A percentile compares a stretch with the other conserved stretches of the same genome.
phyloP scores from a whole-genome alignment of 2,888 invertebrate genomes.

The Orchesella flavescens region DNA sequence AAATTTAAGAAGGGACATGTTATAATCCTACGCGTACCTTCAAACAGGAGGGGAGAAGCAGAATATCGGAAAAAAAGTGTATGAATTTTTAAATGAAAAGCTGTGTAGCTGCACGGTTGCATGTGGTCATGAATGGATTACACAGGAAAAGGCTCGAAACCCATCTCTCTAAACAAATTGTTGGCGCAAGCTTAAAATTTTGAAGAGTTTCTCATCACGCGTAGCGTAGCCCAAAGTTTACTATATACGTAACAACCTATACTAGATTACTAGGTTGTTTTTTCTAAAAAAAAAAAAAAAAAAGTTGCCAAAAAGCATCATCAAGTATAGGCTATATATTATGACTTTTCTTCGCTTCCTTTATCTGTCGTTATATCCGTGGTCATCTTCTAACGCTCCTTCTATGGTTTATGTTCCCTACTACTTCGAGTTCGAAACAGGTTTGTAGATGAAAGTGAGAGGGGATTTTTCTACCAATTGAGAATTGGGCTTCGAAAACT shows the following conservation, averaged over 20 bases:
- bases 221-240: too few species aligned
- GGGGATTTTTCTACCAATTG: background rate
- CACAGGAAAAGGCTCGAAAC: background rate
- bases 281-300: too few species aligned
- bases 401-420: background rate
- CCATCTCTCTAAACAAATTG: background rate
- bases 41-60: too few species aligned
- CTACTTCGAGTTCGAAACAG: slow-evolving; percentile 43
- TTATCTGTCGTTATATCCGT: background rate
- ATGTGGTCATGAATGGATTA: background rate
- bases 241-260: too few species aligned
- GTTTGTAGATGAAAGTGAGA: slow-evolving; percentile 57
- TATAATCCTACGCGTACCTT: too few species aligned
- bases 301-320: slow-evolving; percentile 12
- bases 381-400: background rate
- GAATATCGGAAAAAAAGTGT: too few species aligned
- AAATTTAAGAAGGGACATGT: too few species aligned
- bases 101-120: background rate
- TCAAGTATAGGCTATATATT: too few species aligned
- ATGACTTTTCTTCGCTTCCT: background rate
- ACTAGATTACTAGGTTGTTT: too few species aligned
- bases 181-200: background rate
- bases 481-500: background rate
- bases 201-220: too few species aligned
- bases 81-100: background rate